These are phyloP conservation scores for Sericinus montela DNA, from an alignment of 2,888 invertebrate species.

Conservation along the genomic window DNA sequence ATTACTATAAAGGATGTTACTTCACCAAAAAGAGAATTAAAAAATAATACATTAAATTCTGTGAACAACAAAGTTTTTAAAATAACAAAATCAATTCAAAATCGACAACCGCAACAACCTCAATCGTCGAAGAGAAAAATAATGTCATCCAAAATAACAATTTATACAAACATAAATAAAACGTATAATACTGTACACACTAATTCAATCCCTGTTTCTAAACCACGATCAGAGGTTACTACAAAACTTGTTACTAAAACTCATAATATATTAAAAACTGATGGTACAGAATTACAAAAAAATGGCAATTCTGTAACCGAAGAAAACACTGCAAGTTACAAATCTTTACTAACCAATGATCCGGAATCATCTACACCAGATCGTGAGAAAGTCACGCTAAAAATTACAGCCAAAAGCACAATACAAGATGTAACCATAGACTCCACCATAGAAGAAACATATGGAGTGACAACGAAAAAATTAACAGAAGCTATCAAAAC, in stretches of 20 bases:
- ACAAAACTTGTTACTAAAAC: not conserved
- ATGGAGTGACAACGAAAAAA: constrained; percentile 2
- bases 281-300: not conserved
- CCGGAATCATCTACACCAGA: not conserved
- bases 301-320: not conserved
- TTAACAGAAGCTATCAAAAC: not conserved
- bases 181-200: not conserved
- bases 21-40: constrained; percentile 19
- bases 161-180: not conserved
- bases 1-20: not conserved
- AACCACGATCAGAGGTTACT: not conserved
- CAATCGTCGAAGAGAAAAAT: not conserved
- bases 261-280: not conserved
- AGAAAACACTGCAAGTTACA: not conserved
- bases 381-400: not conserved
- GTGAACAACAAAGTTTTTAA: not conserved
- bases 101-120: not conserved
- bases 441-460: constrained; percentile 1
- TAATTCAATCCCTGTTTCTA: not conserved
- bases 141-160: not conserved
- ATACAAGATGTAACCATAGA: not conserved
- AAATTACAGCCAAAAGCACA: not conserved
- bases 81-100: not conserved
- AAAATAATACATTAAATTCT: not conserved
- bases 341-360: not conserved